Percentiles rank a stretch among this genome's conserved stretches.
phyloP scores from a whole-genome alignment of 2,888 invertebrate species.

The Eulithis testata region DNA sequence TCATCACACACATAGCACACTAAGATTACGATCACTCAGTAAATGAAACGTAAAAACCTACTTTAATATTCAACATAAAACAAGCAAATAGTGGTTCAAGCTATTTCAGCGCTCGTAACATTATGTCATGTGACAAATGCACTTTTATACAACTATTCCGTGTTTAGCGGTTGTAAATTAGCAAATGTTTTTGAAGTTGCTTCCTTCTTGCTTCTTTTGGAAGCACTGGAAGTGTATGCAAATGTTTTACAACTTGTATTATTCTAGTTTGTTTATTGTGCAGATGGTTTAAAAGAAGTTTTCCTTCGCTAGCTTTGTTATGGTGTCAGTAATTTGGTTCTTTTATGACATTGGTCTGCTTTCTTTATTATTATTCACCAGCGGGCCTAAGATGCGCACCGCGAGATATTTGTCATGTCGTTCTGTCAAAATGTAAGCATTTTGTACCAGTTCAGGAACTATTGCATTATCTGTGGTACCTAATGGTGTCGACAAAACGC shows the following conservation, averaged over 20 bases:
- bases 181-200: constrained; percentile 40
- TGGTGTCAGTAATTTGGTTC: not conserved
- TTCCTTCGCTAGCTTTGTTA: constrained; percentile 16
- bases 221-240: constrained; percentile 42
- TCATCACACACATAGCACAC: constrained; percentile 23
- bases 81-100: constrained; percentile 42
- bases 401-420: no score
- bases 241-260: constrained; percentile 40
- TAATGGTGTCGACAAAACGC: no score
- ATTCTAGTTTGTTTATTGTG: constrained; percentile 39
- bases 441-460: no score
- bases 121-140: constrained; percentile 64
- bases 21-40: constrained; percentile 32
- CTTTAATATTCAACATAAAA: constrained; percentile 39
- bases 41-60: constrained; percentile 34
- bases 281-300: constrained; percentile 33
- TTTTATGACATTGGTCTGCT: constrained; percentile 9
- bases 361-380: no score
- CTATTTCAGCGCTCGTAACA: constrained; percentile 48
- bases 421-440: no score
- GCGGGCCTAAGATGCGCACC: no score
- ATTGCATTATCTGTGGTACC: no score
- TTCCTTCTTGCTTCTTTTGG: constrained; percentile 41
- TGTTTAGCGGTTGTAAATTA: constrained; percentile 63
- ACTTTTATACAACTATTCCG: constrained; percentile 58